Evolutionary conservation across 2,797 vertebrate genomes (phyloP), one percentile per base, ranked within the genome.

Genomic region (Cyclura pinguis): DNA sequence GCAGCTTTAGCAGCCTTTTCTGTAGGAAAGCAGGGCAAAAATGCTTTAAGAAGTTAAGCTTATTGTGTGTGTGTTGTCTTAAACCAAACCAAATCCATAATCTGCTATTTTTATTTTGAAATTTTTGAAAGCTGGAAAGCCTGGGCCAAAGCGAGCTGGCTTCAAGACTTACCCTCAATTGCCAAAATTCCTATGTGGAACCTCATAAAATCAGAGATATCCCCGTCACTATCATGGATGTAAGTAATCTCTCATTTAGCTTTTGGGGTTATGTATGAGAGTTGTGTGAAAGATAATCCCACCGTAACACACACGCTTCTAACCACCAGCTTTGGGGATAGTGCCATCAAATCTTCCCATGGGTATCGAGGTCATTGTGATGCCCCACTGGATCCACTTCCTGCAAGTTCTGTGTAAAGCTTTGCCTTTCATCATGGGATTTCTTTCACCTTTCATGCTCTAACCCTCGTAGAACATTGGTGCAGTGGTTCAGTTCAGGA

Each of bases 181-280:
- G 99, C 96, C 99, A 99, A 94, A 99, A 99, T 96, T 99, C 99
- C 1, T 99, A 99, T 0, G 98, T 99, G 93, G 99, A 99, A 93
- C 99, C 99, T 78, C 99, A 99, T 96, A 99, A 99, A 97, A 99
- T 99, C 92, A 98, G 99, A 96, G 98, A 99, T 50, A 96, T 99
- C 80, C 98, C 98, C 32, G 98, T 99, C 80, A 99, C 99, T 87
- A 98, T 99, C 93, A 98, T 99, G 97, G 99, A 99, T 84, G 99
- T 99, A 97, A 98, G 99, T 96, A 90, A 73, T 5, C 8, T 80
- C 59, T 74, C 35, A 20, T 32, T 85, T 52, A 38, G 32, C 13
- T 0, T 16, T 78, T 76, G 47, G 42, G 22, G 22, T 35, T 38
- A 27, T 50, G 59, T 80, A 59, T 59, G 14, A 22, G 24, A n/a